Conservation (phyloP, 2,888 invertebrate genomes). For the Ariolimax columbianus region DNA sequence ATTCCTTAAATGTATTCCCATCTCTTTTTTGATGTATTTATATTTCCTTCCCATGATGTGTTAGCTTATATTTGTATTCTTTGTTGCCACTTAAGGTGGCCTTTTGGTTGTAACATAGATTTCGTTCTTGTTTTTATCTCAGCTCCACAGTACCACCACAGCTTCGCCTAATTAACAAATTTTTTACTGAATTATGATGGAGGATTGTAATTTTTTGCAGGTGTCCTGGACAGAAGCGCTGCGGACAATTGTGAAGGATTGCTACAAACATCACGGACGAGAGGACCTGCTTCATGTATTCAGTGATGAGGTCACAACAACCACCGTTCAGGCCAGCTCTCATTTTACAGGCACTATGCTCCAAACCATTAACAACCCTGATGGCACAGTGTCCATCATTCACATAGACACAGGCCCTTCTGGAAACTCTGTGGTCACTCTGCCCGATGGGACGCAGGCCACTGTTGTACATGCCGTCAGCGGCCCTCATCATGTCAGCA, state of each 20-base stretch:
- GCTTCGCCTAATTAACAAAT: too few species aligned
- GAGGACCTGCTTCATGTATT: constrained; percentile 96
- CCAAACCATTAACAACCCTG: constrained; percentile 96
- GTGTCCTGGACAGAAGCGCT: constrained; percentile 98
- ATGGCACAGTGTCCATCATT: constrained; percentile 96
- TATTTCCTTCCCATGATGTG: too few species aligned
- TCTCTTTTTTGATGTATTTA: too few species aligned
- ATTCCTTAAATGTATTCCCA: too few species aligned
- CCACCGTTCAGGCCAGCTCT: constrained; percentile 53
- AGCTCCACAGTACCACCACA: too few species aligned
- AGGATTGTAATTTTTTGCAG: constrained; percentile 80
- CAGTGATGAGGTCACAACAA: constrained; percentile 82
- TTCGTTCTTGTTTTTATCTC: too few species aligned
- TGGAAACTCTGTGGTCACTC: constrained; percentile 86
- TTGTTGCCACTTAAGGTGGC: too few species aligned
- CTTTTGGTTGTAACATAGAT: too few species aligned
- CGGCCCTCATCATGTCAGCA: constrained; percentile 52
- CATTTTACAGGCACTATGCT: constrained; percentile 91
- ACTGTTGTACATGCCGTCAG: constrained; percentile 86
- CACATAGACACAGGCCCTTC: constrained; percentile 82
- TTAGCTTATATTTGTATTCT: too few species aligned
- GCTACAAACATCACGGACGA: constrained; percentile 97
- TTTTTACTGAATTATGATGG: too few species aligned
- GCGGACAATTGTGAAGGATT: constrained; percentile 96
- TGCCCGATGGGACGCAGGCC: constrained; percentile 96